phyloP scores from a whole-genome alignment of 2,113 vertebrate species.

The Pollachius pollachius region DNA sequence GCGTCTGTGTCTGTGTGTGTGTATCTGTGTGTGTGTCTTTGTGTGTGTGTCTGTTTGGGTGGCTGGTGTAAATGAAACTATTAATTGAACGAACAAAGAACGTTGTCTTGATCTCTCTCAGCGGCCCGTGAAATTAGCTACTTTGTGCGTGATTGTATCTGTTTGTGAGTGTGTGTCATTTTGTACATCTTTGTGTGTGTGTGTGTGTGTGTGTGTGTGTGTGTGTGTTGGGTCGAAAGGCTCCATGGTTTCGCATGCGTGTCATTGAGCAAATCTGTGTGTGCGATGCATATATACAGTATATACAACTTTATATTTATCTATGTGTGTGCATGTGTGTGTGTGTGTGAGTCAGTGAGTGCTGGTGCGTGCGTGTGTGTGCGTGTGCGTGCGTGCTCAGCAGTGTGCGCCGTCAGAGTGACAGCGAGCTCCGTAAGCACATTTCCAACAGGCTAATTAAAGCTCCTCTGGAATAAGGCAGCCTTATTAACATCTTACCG shows the following conservation, averaged over 20 bases:
- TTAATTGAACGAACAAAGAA: slow-evolving; percentile 63
- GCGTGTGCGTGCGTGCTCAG: slow-evolving; percentile 17
- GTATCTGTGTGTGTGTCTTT: slow-evolving; percentile 3
- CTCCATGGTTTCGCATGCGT: no score
- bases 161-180: no score
- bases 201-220: no score
- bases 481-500: slow-evolving; percentile 73
- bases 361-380: not conserved
- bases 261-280: no score
- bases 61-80: slow-evolving; percentile 49
- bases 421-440: slow-evolving; percentile 74
- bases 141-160: not conserved
- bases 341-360: no score
- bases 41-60: not conserved
- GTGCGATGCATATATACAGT: no score
- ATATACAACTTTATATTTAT: no score
- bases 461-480: slow-evolving; percentile 70
- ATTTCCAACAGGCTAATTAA: slow-evolving; percentile 79
- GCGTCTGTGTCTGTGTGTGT: no score
- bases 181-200: no score
- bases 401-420: slow-evolving; percentile 57
- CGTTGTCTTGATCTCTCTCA: slow-evolving; percentile 61
- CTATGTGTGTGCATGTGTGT: no score
- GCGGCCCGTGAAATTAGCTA: slow-evolving; percentile 70
- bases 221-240: no score